These are phyloP conservation scores for Alethe diademata DNA, from an alignment of 2,113 vertebrate species.

Conservation along the genomic window DNA sequence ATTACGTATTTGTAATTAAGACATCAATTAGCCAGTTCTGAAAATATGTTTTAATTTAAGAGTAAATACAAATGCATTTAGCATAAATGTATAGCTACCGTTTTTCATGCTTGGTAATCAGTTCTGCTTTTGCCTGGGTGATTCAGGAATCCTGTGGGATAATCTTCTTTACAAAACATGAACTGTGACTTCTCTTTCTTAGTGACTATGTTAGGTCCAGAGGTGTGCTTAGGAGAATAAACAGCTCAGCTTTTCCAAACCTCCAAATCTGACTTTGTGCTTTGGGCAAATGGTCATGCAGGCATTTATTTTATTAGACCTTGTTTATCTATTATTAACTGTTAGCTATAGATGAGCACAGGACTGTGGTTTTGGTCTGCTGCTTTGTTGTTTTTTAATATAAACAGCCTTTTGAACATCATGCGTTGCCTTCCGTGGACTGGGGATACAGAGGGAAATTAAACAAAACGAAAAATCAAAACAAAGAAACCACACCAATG, in stretches of 20 bases:
- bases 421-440: background rate
- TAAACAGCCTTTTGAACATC: constrained; percentile 42
- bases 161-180: background rate
- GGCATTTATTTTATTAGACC: constrained; percentile 19
- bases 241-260: background rate
- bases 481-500: constrained; percentile 54
- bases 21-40: background rate
- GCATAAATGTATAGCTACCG: background rate
- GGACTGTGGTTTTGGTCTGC: constrained; percentile 27
- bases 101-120: background rate
- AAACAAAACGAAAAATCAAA: constrained; percentile 18
- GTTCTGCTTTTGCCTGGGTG: background rate
- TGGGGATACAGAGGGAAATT: constrained; percentile 14
- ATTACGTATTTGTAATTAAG: background rate
- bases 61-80: background rate
- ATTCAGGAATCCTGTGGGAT: background rate
- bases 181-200: background rate
- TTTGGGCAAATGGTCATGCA: background rate
- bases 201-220: background rate
- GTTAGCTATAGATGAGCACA: constrained; percentile 2
- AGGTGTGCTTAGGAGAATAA: constrained; percentile 13
- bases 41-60: background rate
- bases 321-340: constrained; percentile 41
- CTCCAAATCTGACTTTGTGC: background rate
- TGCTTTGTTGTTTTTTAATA: constrained; percentile 52